phyloP scores from a whole-genome alignment of 2,797 vertebrate genomes.

The Serranus cabrilla region DNA sequence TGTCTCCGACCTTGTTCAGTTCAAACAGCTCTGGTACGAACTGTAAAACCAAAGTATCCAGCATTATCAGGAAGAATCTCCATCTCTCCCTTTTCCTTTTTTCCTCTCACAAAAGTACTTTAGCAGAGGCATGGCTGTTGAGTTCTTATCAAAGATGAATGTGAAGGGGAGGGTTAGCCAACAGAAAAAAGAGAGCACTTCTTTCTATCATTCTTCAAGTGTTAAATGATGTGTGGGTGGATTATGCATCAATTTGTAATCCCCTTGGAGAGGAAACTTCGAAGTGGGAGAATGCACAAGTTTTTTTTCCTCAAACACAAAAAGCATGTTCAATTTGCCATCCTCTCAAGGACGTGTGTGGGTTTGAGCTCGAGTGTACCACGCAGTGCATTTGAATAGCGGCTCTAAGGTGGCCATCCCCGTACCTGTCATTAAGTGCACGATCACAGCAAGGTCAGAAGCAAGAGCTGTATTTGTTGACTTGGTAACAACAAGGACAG shows the following conservation, averaged over 20 bases:
- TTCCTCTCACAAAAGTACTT: conserved; percentile 5
- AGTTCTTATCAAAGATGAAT: conserved; percentile 32
- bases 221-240: conserved; percentile 45
- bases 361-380: conserved; percentile 7
- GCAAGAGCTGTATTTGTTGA: neutral
- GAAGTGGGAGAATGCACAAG: conserved; percentile 9
- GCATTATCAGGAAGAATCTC: neutral
- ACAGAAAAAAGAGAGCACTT: neutral
- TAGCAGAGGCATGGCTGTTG: neutral
- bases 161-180: conserved; percentile 1
- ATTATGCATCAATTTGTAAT: conserved; percentile 26
- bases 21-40: neutral
- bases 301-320: conserved; percentile 3
- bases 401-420: neutral
- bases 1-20: conserved; percentile 1
- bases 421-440: conserved; percentile 1
- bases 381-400: conserved; percentile 25
- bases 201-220: conserved; percentile 18
- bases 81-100: neutral
- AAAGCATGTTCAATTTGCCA: neutral
- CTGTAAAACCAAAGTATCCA: neutral
- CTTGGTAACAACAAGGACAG: neutral
- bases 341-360: conserved; percentile 41
- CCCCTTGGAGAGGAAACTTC: conserved; percentile 26
- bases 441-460: conserved; percentile 2